A percentile compares a stretch with the other conserved stretches of the same genome.
Evolutionary conservation across 2,113 vertebrate species (phyloP).

Genomic region (Nanger granti): DNA sequence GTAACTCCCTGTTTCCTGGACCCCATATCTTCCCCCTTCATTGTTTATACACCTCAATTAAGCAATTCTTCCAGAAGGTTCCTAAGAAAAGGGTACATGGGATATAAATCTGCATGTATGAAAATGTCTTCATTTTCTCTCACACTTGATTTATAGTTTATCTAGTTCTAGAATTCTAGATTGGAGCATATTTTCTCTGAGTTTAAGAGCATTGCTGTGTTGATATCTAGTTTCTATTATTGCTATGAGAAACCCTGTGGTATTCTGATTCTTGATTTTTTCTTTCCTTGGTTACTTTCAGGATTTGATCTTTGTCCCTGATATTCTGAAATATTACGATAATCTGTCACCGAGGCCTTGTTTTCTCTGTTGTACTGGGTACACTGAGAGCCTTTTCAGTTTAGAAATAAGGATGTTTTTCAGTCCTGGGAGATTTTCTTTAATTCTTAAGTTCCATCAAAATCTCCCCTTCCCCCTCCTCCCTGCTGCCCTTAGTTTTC

Average conservation of each 20-base stretch:
- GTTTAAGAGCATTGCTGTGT: neutral
- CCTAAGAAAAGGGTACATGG: neutral
- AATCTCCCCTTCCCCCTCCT: neutral
- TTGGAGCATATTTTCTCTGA: neutral
- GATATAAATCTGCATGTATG: neutral
- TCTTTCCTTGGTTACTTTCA: neutral
- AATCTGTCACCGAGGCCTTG: neutral
- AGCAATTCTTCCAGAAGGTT: neutral
- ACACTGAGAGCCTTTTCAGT: neutral
- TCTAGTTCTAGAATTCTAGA: neutral
- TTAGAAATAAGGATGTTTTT: neutral
- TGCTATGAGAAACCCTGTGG: neutral
- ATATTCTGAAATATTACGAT: neutral
- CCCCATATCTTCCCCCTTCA: neutral
- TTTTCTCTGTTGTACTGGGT: neutral
- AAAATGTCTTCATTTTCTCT: constrained; percentile 1
- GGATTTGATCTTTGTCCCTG: neutral
- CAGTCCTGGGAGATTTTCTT: neutral
- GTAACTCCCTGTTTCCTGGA: neutral
- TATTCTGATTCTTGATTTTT: neutral
- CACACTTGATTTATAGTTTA: neutral
- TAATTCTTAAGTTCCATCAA: neutral
- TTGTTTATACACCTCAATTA: neutral
- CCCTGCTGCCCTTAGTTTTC: neutral
- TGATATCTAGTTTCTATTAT: neutral